Percentiles rank a stretch among this genome's conserved stretches.
Evolutionary conservation across 2,888 invertebrate species (phyloP).

Genomic region (Nineta flava): DNA sequence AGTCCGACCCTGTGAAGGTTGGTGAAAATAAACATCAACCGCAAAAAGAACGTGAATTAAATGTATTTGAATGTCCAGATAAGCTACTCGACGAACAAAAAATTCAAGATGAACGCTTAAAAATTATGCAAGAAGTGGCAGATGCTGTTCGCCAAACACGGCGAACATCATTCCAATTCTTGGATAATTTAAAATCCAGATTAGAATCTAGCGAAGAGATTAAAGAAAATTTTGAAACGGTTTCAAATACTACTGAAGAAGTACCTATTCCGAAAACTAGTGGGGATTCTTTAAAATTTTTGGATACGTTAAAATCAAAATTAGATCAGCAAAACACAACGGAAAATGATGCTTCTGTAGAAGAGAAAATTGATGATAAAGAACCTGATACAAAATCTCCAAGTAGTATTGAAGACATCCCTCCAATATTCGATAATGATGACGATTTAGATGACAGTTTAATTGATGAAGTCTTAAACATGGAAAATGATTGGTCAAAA

Average conservation of each 20-base stretch:
- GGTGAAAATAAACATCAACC: neutral
- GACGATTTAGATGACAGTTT: neutral
- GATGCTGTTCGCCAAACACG: constrained; percentile 18
- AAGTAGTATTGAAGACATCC: neutral
- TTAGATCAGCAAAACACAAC: neutral
- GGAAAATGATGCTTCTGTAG: neutral
- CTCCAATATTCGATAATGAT: neutral
- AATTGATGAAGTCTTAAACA: neutral
- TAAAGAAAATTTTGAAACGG: neutral
- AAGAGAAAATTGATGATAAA: too few species aligned
- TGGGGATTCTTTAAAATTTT: constrained; percentile 12
- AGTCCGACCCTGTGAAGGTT: too few species aligned
- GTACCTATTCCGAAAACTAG: constrained; percentile 10
- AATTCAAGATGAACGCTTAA: constrained; percentile 30
- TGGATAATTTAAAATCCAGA: constrained; percentile 15
- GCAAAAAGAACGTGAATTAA: constrained; percentile 2
- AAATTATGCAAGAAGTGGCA: constrained; percentile 32
- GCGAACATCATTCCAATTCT: constrained; percentile 20
- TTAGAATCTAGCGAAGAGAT: constrained; percentile 5
- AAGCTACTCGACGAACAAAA: constrained; percentile 28
- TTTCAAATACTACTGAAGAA: constrained; percentile 6
- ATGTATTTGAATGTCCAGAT: constrained; percentile 18
- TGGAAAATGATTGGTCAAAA: neutral
- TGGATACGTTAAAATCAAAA: neutral
- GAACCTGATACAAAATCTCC: constrained; percentile 11